These are phyloP conservation scores for Melanotaenia pygmaea DNA, from an alignment of 2,797 vertebrate species.

Conservation along the genomic window DNA sequence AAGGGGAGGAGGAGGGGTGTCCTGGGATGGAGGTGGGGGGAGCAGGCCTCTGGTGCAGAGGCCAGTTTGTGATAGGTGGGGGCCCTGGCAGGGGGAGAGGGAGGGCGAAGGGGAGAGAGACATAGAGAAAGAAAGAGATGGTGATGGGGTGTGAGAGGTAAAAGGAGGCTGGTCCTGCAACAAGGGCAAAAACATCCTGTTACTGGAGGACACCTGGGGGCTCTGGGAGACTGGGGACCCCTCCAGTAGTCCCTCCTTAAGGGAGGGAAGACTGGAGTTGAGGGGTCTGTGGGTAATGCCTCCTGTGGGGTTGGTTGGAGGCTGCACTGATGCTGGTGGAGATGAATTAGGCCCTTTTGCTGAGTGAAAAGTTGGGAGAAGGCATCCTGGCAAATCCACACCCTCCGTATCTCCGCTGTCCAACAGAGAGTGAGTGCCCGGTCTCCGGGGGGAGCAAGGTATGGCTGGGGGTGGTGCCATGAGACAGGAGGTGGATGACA, in stretches of 20 bases:
- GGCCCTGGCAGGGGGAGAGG: slow-evolving; percentile 75
- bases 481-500: slow-evolving; percentile 47
- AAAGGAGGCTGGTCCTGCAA: slow-evolving; percentile 62
- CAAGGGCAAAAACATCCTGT: slow-evolving; percentile 46
- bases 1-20: slow-evolving; percentile 47
- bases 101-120: slow-evolving; percentile 75
- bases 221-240: slow-evolving; percentile 19
- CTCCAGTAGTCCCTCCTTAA: slow-evolving; percentile 40
- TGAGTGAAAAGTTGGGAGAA: slow-evolving; percentile 74
- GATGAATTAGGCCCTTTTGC: slow-evolving; percentile 58
- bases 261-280: slow-evolving; percentile 21
- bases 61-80: slow-evolving; percentile 61
- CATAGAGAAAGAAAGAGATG: slow-evolving; percentile 78
- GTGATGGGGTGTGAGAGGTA: slow-evolving; percentile 67
- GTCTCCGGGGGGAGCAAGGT: slow-evolving; percentile 48
- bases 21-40: slow-evolving; percentile 64
- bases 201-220: slow-evolving; percentile 43
- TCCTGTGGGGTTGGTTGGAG: slow-evolving; percentile 4
- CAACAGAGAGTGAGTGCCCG: slow-evolving; percentile 71
- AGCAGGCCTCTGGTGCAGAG: slow-evolving; percentile 59
- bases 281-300: slow-evolving; percentile 4
- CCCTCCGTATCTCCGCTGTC: slow-evolving; percentile 72
- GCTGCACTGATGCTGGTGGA: slow-evolving; percentile 32
- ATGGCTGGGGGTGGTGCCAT: slow-evolving; percentile 28
- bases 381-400: slow-evolving; percentile 75